phyloP scores from a whole-genome alignment of 2,888 invertebrate genomes.

The Agrochola lychnidis region DNA sequence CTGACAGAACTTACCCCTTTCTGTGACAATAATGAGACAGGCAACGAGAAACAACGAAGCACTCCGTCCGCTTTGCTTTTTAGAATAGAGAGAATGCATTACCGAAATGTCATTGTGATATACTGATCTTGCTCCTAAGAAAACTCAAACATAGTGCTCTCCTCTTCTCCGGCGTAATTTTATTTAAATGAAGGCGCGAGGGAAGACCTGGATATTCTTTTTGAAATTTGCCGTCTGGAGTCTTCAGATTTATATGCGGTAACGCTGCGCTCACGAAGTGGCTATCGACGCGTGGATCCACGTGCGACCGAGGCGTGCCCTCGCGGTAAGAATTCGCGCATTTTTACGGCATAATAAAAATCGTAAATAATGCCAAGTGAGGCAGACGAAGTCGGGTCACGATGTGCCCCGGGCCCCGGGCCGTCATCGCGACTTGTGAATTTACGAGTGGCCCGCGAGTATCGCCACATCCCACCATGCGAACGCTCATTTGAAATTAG shows the following conservation, averaged over 20 bases:
- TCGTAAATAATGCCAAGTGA: slow-evolving; percentile 87
- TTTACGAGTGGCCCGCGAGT: slow-evolving; percentile 83
- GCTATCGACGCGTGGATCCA: slow-evolving; percentile 88
- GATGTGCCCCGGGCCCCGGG: slow-evolving; percentile 83
- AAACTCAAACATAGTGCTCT: slow-evolving; percentile 43
- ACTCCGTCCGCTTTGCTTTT: slow-evolving; percentile 72
- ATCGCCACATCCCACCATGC: slow-evolving; percentile 77
- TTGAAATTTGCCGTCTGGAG: slow-evolving; percentile 59
- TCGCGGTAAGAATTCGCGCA: slow-evolving; percentile 85
- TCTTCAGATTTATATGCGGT: slow-evolving; percentile 68
- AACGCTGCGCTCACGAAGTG: slow-evolving; percentile 81
- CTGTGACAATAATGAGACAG: slow-evolving; percentile 79
- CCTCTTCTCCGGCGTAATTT: slow-evolving; percentile 49
- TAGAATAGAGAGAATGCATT: slow-evolving; percentile 75
- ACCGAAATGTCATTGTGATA: slow-evolving; percentile 73
- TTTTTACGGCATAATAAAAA: slow-evolving; percentile 89
- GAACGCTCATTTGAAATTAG: slow-evolving; percentile 75
- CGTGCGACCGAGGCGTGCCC: slow-evolving; percentile 84
- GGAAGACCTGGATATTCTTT: slow-evolving; percentile 61
- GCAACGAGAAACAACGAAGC: slow-evolving; percentile 73
- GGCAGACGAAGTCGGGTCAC: slow-evolving; percentile 86
- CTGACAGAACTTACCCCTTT: slow-evolving; percentile 73
- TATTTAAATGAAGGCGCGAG: slow-evolving; percentile 67
- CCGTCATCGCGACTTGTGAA: slow-evolving; percentile 86
- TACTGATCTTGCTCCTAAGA: slow-evolving; percentile 63